Evolutionary conservation across 2,797 vertebrate species (phyloP).

Genomic region (Caiman crocodilus): DNA sequence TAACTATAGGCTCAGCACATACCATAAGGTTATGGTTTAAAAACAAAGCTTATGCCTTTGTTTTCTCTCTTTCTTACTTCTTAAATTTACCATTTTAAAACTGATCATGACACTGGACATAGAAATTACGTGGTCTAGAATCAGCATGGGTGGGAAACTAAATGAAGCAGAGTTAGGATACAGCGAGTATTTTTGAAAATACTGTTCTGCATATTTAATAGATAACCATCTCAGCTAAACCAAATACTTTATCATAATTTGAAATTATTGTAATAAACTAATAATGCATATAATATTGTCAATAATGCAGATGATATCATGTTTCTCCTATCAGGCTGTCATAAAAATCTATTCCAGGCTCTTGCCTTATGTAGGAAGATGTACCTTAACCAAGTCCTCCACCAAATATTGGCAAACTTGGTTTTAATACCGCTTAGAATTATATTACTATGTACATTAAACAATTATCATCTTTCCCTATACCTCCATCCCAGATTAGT

Average conservation of each 20-base stretch:
- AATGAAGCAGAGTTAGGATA: background rate
- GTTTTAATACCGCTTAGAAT: background rate
- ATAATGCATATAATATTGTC: background rate
- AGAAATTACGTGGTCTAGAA: background rate
- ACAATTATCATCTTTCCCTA: background rate
- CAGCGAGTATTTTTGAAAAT: background rate
- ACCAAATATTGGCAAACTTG: background rate
- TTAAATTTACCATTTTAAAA: background rate
- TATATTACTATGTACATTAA: conserved; percentile 7
- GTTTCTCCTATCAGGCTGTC: background rate
- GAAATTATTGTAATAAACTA: background rate
- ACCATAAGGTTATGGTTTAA: background rate
- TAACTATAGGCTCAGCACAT: background rate
- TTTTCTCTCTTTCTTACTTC: background rate
- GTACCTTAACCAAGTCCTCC: background rate
- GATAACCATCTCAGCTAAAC: background rate
- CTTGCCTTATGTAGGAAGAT: background rate
- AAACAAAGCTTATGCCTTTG: background rate
- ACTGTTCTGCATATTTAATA: background rate
- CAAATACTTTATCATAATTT: background rate
- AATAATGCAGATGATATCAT: background rate
- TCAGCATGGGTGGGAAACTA: background rate
- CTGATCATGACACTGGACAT: background rate
- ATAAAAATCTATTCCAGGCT: background rate
- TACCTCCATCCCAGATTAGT: conserved; percentile 4